phyloP scores from a whole-genome alignment of 2,888 invertebrate species.

The Ernsta delagoae region DNA sequence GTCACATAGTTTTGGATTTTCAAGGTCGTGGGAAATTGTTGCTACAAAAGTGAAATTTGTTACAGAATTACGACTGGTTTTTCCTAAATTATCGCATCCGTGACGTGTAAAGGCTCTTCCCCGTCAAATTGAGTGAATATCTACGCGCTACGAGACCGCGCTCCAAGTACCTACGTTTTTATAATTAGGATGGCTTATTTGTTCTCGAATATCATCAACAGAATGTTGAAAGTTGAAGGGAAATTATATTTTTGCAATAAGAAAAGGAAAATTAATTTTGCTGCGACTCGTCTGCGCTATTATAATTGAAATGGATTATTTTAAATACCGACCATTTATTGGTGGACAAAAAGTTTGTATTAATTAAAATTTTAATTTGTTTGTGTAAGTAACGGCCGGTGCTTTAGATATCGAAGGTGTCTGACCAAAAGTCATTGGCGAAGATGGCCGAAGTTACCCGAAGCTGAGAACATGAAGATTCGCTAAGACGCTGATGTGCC shows the following conservation, averaged over 20 bases:
- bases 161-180: not conserved
- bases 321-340: not conserved
- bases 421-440: no score
- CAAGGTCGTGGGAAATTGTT: no score
- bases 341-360: no score
- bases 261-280: not conserved
- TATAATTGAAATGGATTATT: not conserved
- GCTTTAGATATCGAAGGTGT: no score
- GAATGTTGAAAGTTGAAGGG: not conserved
- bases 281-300: not conserved
- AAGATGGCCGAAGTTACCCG: no score
- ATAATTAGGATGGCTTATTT: slow-evolving; percentile 4
- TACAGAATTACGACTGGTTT: no score
- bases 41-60: no score
- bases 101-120: not conserved
- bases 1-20: no score
- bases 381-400: no score
- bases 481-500: no score
- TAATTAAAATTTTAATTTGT: no score
- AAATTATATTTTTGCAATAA: not conserved
- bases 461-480: no score
- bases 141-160: not conserved
- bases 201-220: slow-evolving; percentile 4
- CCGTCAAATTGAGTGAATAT: not conserved
- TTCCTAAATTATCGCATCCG: not conserved